Evolutionary conservation across 1,140 invertebrate species (phyloP).

Genomic region (Pseudomyrmex gracilis): DNA sequence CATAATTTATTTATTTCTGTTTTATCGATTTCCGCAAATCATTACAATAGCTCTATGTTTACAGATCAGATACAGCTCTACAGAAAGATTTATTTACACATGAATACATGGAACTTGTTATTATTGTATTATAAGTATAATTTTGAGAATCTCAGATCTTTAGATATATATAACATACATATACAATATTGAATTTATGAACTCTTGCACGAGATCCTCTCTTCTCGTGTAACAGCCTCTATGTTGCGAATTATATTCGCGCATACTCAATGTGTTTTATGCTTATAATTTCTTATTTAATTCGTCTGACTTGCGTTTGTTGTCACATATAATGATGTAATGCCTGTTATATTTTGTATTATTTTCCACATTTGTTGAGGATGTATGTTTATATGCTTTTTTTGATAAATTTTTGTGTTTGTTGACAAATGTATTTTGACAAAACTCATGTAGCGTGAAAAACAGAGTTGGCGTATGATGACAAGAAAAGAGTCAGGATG

Average conservation of each 20-base stretch:
- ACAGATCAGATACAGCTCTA: conserved; percentile 54
- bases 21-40: conserved; percentile 45
- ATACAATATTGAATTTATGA: conserved; percentile 64
- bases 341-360: conserved; percentile 72
- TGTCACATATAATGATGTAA: conserved; percentile 67
- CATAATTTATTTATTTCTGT: conserved; percentile 61
- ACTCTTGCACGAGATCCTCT: conserved; percentile 29
- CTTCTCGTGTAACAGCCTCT: conserved; percentile 47
- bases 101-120: conserved; percentile 65
- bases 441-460: conserved; percentile 27
- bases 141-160: conserved; percentile 63
- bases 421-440: conserved; percentile 66
- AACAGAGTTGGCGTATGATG: conserved; percentile 28
- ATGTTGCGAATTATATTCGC: conserved; percentile 49
- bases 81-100: conserved; percentile 62
- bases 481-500: conserved; percentile 14
- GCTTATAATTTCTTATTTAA: conserved; percentile 68
- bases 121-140: conserved; percentile 60
- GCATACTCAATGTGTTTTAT: conserved; percentile 45
- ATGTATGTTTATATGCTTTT: conserved; percentile 40
- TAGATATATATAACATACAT: conserved; percentile 29
- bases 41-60: conserved; percentile 58
- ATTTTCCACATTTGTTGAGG: conserved; percentile 64
- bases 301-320: conserved; percentile 70
- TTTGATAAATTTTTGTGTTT: conserved; percentile 68